Evolutionary conservation across 1,140 invertebrate genomes (phyloP).

Genomic region (Psilanteris sp.): DNA sequence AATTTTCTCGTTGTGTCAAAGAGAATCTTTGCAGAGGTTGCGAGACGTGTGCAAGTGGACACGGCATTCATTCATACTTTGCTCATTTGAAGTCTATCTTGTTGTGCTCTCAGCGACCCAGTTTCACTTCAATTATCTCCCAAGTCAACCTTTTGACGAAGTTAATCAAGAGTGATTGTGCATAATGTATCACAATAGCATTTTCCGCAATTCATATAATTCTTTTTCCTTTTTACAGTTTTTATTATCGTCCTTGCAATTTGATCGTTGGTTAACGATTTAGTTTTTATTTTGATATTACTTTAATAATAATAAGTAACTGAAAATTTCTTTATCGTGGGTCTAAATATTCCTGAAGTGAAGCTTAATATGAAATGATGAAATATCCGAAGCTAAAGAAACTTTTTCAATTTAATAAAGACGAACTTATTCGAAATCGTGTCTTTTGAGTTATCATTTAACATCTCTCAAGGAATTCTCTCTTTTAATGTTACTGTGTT

Average conservation of each 20-base stretch:
- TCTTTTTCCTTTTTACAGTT: background rate
- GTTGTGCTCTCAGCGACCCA: too few species aligned
- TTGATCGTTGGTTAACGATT: constrained; percentile 20
- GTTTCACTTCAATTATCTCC: constrained; percentile 12
- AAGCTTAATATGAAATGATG: constrained; percentile 49
- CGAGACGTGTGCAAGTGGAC: too few species aligned
- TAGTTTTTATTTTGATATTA: constrained; percentile 31
- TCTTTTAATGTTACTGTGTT: constrained; percentile 13
- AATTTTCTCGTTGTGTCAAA: too few species aligned
- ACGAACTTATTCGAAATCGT: constrained; percentile 33
- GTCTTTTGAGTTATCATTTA: constrained; percentile 42
- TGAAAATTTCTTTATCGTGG: constrained; percentile 40
- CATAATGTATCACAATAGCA: constrained; percentile 1
- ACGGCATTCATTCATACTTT: too few species aligned
- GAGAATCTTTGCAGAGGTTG: too few species aligned
- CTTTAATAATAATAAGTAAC: constrained; percentile 25
- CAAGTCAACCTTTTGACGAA: background rate
- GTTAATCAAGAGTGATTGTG: constrained; percentile 14
- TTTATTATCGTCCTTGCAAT: too few species aligned
- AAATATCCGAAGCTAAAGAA: constrained; percentile 40
- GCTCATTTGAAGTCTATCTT: too few species aligned
- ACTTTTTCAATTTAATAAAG: constrained; percentile 63
- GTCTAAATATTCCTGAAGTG: constrained; percentile 15
- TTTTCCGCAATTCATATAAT: constrained; percentile 5
- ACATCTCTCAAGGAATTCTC: constrained; percentile 13